Conservation (phyloP, 37 sponge, comb jelly and placozoan species). For the Petrosia ficiformis region DNA sequence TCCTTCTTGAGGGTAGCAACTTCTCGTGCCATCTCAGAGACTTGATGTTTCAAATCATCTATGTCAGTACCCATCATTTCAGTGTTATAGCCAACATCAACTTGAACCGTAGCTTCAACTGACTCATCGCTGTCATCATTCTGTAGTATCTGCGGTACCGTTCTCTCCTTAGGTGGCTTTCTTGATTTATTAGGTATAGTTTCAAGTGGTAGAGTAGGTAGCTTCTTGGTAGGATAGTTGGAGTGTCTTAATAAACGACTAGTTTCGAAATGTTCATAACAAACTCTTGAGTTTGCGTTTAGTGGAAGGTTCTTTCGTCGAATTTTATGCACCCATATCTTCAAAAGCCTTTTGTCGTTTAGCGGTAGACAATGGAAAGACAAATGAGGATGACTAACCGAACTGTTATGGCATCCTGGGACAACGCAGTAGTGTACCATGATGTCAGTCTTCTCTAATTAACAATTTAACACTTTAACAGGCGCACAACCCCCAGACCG, state of each 20-base stretch:
- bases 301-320: constrained; percentile 16
- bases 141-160: too few relatives aligned
- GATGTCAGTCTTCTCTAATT: not conserved
- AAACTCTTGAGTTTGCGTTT: constrained; percentile 2
- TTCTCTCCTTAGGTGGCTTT: not conserved
- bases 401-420: constrained; percentile 36
- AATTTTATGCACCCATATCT: constrained; percentile 21
- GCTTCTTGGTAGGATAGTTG: too few relatives aligned
- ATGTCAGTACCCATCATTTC: not conserved
- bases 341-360: constrained; percentile 22
- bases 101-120: not conserved
- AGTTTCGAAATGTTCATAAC: constrained; percentile 24
- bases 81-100: not conserved
- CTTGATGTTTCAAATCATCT: not conserved
- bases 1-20: not conserved
- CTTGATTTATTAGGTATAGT: constrained; percentile 10
- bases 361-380: constrained; percentile 23
- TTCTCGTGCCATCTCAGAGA: not conserved
- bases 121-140: too few relatives aligned
- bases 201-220: not conserved
- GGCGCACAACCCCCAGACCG: constrained; percentile 31
- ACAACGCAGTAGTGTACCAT: constrained; percentile 42
- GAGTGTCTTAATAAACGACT: not conserved
- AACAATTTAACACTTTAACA: constrained; percentile 1
- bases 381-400: constrained; percentile 1